Base-by-base conservation (phyloP, 2,888 invertebrate species). In the Scaptomyza cyrtandrae region DNA sequence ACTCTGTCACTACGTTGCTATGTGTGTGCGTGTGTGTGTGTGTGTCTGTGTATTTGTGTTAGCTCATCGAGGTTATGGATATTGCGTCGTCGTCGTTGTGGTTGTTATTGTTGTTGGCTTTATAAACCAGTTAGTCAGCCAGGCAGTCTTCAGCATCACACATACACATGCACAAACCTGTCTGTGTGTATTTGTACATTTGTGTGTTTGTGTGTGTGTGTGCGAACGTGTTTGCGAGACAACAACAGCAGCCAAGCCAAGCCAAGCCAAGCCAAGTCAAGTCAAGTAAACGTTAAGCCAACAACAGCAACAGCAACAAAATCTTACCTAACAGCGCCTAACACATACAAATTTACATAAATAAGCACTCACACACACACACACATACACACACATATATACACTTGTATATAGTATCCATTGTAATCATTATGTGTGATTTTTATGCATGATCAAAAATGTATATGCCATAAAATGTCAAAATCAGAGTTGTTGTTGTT, bases 31-130 rank as follows among this genome's bases (percentile, higher is more conserved):
- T 45, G 37, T 45, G 53, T n/a, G n/a, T 45, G 13, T 49, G 35
- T 37, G 10, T 49, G 33, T 43, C 6, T 35, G n/a, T 68, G 60
- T 83, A 80, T 83, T 79, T 68, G 83, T 88, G 83, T 83, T 83
- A 83, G 86, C 88, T 83, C 83, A 83, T 83, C 83, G 83, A 83
- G 83, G 83, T 83, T 83, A 83, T 83, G 83, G 83, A 82, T 83
- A 83, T 88, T 83, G 88, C 88, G 82, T 83, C 71, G 87, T 73
- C 55, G 79, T 65, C 52, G 80, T 44, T 27, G 70, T 44, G 33
- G 68, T 59, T 63, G 71, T 61, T 60, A 58, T 49, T 57, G 62
- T 65, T 60, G 60, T 50, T 70, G 78, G 48, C 49, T 74, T 70
- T 80, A 80, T 80, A 81, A 81, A 81, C 81, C 74, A 76, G 78